Evolutionary conservation across 2,113 vertebrate genomes (phyloP).

Genomic region (Heptranchias perlo): DNA sequence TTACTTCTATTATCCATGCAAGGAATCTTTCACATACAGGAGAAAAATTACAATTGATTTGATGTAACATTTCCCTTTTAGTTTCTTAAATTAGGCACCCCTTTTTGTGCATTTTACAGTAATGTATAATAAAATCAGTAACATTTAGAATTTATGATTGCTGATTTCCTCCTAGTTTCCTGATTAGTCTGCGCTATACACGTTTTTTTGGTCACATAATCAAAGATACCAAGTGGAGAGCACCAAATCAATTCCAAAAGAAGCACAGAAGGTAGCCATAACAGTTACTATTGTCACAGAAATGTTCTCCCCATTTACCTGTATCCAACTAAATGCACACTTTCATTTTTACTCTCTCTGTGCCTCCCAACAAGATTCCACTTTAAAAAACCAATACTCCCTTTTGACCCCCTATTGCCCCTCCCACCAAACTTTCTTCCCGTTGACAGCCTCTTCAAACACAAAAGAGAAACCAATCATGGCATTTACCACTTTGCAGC

Average conservation of each 20-base stretch:
- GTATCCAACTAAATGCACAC: not conserved
- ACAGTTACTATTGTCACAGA: not conserved
- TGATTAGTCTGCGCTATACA: not conserved
- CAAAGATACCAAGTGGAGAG: not conserved
- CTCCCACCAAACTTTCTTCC: not conserved
- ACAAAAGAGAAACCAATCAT: not conserved
- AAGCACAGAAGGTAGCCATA: not conserved
- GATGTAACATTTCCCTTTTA: not conserved
- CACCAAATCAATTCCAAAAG: not conserved
- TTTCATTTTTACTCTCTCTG: not conserved
- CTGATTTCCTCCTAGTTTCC: not conserved
- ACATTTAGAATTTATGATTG: not conserved
- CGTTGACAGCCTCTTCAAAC: not conserved
- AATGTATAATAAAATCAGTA: not conserved
- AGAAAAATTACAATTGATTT: not conserved
- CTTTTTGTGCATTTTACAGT: not conserved
- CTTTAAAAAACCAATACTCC: not conserved
- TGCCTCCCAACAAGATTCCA: not conserved
- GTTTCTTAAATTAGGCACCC: too few species aligned
- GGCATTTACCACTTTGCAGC: not conserved
- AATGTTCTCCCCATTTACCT: not conserved
- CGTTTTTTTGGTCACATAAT: not conserved
- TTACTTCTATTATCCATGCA: not conserved
- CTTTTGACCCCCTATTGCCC: not conserved
- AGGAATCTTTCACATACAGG: not conserved